Evolutionary conservation across 2,113 vertebrate species (phyloP), one percentile per base, ranked within the genome.

Genomic region (Laterallus jamaicensis): DNA sequence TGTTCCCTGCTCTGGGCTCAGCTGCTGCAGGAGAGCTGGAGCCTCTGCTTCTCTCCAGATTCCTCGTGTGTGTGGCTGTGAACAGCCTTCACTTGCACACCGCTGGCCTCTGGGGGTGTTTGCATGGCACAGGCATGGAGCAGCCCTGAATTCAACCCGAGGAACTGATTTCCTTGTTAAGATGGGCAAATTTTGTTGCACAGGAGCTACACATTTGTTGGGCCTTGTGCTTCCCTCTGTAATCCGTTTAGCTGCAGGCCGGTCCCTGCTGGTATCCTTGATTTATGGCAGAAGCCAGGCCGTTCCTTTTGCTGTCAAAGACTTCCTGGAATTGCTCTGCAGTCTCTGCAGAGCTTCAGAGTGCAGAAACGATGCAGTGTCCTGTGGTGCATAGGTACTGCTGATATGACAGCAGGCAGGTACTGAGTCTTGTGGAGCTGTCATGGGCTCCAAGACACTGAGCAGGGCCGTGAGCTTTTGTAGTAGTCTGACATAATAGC

Each of bases 261-360:
- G 5, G 62, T 56, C 35, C 16, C 2, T 58, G 83, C 70, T 79
- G 70, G 49, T 75, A 42, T 82, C 58, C 71, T 67, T 79, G 58
- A 82, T 82, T 91, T 75, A 79, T 31, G 52, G 56, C 67, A 93
- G 69, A 76, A n/a, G 7, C 68, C 39, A 58, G 47, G 31, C 21
- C 0, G 2, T 3, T 66, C 54, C 68, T 76, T 71, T 70, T 84
- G 31, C 54, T 87, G 68, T 90, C 49, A 64, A 39, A 59, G 49
- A 31, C 49, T 80, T 80, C 68, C 68, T 73, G 85, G 76, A 64
- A 80, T 89, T 76, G 42, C 44, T 86, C 82, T 86, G 68, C 42
- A 71, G 14, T 14, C 10, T 91, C 59, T 55, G 58, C 49, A 70
- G 66, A 83, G 71, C 49, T 77, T 39, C 29, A 44, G 64, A 68